Evolutionary conservation across 2,888 invertebrate genomes (phyloP).

Genomic region (Dioctria rufipes): DNA sequence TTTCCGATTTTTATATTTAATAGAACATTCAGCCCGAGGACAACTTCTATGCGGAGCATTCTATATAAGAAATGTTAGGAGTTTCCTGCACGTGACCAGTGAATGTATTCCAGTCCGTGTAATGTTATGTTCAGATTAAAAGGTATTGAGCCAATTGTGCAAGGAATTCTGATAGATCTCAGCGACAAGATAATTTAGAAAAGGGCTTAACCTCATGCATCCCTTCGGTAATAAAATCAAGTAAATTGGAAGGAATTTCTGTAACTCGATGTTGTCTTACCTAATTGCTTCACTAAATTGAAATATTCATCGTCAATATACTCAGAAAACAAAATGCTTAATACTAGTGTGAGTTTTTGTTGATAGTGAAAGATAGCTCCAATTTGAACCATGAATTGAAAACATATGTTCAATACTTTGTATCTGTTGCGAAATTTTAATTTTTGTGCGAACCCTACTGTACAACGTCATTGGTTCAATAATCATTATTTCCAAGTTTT

Average conservation of each 20-base stretch:
- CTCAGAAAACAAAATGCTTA: too few species aligned
- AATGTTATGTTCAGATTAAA: slow-evolving; percentile 28
- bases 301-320: too few species aligned
- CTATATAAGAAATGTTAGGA: slow-evolving; percentile 21
- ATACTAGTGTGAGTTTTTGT: too few species aligned
- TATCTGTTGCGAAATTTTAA: too few species aligned
- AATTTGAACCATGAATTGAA: too few species aligned
- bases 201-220: slow-evolving; percentile 34
- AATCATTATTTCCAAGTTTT: too few species aligned
- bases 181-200: slow-evolving; percentile 35
- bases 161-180: slow-evolving; percentile 35
- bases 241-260: background rate
- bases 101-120: slow-evolving; percentile 20
- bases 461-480: too few species aligned
- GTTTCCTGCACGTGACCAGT: slow-evolving; percentile 42
- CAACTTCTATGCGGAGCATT: slow-evolving; percentile 11
- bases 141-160: slow-evolving; percentile 38
- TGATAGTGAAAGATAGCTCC: too few species aligned
- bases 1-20: slow-evolving; percentile 53
- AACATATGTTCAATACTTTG: too few species aligned
- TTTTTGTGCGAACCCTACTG: too few species aligned
- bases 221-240: slow-evolving; percentile 29
- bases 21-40: slow-evolving; percentile 44
- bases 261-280: too few species aligned
- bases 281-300: too few species aligned